A percentile compares a stretch with the other conserved stretches of the same genome.
Evolutionary conservation across 2,113 vertebrate genomes (phyloP).

Genomic region (Ailuropoda melanoleuca): DNA sequence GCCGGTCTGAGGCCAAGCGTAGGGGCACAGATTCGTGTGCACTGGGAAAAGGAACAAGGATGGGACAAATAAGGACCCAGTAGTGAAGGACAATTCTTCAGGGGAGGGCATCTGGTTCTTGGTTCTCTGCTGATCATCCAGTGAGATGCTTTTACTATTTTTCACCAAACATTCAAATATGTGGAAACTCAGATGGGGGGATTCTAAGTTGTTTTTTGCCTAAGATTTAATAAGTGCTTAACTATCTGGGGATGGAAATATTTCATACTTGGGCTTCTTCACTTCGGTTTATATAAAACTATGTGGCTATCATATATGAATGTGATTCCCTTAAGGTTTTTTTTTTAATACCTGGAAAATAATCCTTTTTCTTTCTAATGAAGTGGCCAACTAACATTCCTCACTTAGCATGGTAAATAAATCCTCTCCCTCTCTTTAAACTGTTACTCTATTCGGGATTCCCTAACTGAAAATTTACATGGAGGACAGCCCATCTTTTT

Average conservation of each 20-base stretch:
- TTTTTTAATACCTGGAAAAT: not conserved
- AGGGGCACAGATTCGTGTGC: not conserved
- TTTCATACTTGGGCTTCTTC: not conserved
- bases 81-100: not conserved
- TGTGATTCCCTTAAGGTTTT: not conserved
- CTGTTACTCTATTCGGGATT: not conserved
- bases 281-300: not conserved
- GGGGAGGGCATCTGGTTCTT: too few species aligned
- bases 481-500: not conserved
- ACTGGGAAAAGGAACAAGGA: not conserved
- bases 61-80: fast-evolving
- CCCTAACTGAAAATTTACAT: not conserved
- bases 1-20: not conserved
- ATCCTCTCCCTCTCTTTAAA: not conserved
- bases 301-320: not conserved
- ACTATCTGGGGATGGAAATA: not conserved
- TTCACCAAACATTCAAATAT: not conserved
- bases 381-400: not conserved
- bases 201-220: not conserved
- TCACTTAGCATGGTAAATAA: not conserved
- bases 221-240: not conserved
- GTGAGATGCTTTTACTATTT: not conserved
- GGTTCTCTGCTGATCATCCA: not conserved
- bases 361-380: not conserved
- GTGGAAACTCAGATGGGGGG: not conserved